Evolutionary conservation across 2,113 vertebrate genomes (phyloP).

Genomic region (Felis chaus): DNA sequence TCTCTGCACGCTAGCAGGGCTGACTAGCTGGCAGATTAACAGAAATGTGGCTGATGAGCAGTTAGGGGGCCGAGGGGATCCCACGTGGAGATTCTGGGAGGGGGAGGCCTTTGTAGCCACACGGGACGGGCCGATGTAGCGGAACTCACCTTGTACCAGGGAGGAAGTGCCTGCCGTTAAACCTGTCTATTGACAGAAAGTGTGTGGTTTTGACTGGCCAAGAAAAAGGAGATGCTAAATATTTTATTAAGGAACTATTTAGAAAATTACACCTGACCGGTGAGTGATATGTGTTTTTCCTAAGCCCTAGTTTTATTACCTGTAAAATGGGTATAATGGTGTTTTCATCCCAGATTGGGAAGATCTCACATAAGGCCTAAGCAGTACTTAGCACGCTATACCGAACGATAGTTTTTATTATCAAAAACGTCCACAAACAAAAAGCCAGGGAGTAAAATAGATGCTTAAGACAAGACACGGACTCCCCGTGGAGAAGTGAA

Average conservation of each 20-base stretch:
- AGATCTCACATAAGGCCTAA: too few species aligned
- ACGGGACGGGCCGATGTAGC: rapidly evolving
- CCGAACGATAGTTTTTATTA: neutral
- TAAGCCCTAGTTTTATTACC: neutral
- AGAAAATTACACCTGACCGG: neutral
- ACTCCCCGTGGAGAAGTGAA: neutral
- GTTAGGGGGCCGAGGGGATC: rapidly evolving
- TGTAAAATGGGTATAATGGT: neutral
- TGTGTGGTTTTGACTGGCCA: neutral
- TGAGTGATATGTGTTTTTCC: neutral
- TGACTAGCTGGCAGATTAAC: too few species aligned
- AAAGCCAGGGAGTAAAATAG: neutral
- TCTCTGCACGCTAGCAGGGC: neutral
- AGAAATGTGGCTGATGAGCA: too few species aligned
- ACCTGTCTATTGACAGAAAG: neutral
- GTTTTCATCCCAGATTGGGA: neutral
- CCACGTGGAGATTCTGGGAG: neutral
- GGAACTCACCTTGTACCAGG: neutral
- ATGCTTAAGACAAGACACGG: neutral
- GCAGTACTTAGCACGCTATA: neutral
- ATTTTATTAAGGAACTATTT: neutral
- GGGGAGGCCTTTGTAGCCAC: rapidly evolving
- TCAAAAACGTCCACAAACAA: neutral
- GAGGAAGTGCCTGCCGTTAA: neutral
- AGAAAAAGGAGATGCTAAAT: neutral